phyloP scores from a whole-genome alignment of 2,797 vertebrate species.

The Cryptoprocta ferox region DNA sequence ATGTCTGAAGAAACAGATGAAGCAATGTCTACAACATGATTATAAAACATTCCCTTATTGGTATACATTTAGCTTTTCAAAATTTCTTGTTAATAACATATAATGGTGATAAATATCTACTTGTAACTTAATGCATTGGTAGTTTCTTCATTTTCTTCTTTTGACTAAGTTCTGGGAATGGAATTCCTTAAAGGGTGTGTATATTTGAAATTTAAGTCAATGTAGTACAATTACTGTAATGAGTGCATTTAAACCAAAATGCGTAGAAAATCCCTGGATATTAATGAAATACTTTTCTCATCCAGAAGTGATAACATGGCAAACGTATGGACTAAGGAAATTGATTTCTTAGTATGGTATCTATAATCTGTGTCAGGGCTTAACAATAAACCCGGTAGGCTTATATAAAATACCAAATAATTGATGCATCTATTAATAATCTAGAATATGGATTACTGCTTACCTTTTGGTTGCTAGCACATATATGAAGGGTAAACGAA shows the following conservation, averaged over 20 bases:
- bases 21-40: neutral
- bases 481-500: neutral
- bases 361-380: neutral
- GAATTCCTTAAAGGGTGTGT: neutral
- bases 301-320: neutral
- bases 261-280: neutral
- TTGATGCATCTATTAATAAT: neutral
- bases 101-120: neutral
- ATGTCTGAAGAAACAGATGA: neutral
- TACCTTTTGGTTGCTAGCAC: neutral
- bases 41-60: neutral
- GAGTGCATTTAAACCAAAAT: conserved; percentile 1
- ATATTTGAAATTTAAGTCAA: conserved; percentile 4
- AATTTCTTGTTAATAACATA: neutral
- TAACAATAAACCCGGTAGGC: neutral
- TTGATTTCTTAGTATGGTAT: neutral
- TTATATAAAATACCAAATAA: neutral
- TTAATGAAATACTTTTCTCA: conserved; percentile 19
- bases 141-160: neutral
- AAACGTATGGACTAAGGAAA: neutral
- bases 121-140: neutral
- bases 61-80: neutral
- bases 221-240: neutral
- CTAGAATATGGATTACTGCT: neutral
- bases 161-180: neutral